Evolutionary conservation across 1,140 invertebrate genomes (phyloP), one percentile per base, ranked within the genome.

Genomic region (Meloidogyne exigua): DNA sequence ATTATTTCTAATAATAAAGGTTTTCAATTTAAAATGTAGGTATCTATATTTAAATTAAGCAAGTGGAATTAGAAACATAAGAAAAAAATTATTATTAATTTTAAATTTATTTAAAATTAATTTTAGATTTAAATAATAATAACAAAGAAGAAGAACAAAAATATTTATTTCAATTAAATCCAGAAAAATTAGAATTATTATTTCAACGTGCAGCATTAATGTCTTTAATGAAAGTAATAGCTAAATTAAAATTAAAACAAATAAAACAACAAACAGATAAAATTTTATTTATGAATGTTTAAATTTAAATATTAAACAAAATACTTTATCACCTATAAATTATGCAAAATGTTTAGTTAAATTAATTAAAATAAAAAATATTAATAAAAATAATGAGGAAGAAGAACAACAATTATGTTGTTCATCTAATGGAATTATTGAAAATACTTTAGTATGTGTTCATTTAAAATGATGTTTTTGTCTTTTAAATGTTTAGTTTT

Each of bases 171-270:
- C 18, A 57, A 57, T 57, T 57, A 57, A 57, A 57, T 57, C 18
- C 49, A 7, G 2, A 39, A 32, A 73, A 73, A 28, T 36, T 73
- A 57, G 72, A 73, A 18, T 25, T 73, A 18, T 25, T 73, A 15
- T 65, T 73, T 66, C 72, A 65, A 32, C 72, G 72, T 13, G 65
- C 72, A 18, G 72, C 72, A 32, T 62, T 73, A 65, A 73, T 73
- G 72, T 23, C 72, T 5, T 64, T 73, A 36, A 26, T 73, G 39
- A 57, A 57, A 57, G 18, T n/a, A n/a, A 57, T 57, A n/a, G 49
- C 49, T 57, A 57, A 57, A 57, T 57, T 57, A 57, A 9, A 57
- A 57, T 57, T 57, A 57, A 57, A 57, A 57, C 18, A 57, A 57
- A 9, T n/a, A 57, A 57, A 57, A n/a, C 49, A 57, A n/a, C 49